These are phyloP conservation scores for Danio choprae DNA, from an alignment of 2,797 vertebrate genomes.

Conservation along the genomic window DNA sequence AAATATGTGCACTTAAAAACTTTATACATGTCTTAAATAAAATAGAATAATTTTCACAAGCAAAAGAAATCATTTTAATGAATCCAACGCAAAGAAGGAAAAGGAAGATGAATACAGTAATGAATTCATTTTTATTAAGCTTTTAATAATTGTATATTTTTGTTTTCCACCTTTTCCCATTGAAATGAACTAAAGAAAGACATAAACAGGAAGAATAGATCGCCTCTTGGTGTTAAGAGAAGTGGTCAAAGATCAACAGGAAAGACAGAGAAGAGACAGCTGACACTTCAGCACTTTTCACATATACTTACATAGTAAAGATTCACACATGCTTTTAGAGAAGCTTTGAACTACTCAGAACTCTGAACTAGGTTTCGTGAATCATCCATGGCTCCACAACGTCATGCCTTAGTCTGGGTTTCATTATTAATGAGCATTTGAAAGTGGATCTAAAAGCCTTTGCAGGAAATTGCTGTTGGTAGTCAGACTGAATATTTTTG, in stretches of 20 bases:
- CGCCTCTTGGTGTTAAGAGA: not conserved
- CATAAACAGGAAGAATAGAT: not conserved
- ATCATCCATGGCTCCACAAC: conserved; percentile 15
- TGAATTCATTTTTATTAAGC: too few species aligned
- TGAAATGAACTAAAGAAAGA: too few species aligned
- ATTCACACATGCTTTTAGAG: not conserved
- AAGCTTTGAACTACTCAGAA: not conserved
- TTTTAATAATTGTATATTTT: not conserved
- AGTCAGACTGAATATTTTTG: conserved; percentile 43
- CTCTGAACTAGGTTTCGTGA: not conserved
- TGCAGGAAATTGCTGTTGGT: conserved; percentile 49
- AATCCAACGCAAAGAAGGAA: too few species aligned
- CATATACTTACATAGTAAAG: not conserved
- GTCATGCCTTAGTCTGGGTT: conserved; percentile 42
- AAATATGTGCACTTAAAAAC: not conserved
- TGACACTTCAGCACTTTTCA: not conserved
- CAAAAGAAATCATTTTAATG: too few species aligned
- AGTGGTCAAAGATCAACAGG: not conserved
- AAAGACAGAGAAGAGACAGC: not conserved
- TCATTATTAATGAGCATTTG: conserved; percentile 43
- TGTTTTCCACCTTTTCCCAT: not conserved
- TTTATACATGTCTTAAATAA: too few species aligned
- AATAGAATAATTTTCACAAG: too few species aligned
- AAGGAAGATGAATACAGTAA: not conserved
- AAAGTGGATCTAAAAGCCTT: conserved; percentile 40